Evolutionary conservation across 2,888 invertebrate genomes (phyloP).

Genomic region (Eugnorisma glareosa): DNA sequence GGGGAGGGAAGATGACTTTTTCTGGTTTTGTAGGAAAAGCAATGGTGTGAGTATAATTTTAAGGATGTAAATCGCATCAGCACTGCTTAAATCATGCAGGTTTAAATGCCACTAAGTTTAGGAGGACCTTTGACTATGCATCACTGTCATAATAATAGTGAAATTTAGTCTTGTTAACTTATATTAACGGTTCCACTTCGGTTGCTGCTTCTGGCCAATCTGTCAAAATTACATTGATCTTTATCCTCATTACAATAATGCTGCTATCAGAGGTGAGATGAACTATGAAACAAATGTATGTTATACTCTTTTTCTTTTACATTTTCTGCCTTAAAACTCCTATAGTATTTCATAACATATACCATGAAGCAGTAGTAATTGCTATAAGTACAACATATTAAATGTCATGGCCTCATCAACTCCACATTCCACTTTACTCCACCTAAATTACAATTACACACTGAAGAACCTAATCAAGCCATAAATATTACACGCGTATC

Average conservation of each 20-base stretch:
- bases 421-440: slow-evolving; percentile 21
- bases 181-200: neutral
- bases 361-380: slow-evolving; percentile 4
- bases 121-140: neutral
- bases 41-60: neutral
- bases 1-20: neutral
- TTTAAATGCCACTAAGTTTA: neutral
- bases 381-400: slow-evolving; percentile 9
- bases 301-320: neutral
- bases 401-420: slow-evolving; percentile 28
- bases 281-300: neutral
- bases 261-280: neutral
- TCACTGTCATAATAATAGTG: neutral
- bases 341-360: neutral
- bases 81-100: neutral
- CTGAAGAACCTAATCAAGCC: slow-evolving; percentile 55
- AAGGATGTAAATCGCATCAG: neutral
- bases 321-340: neutral
- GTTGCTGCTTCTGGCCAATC: neutral
- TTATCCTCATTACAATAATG: neutral
- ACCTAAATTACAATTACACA: slow-evolving; percentile 47
- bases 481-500: slow-evolving; percentile 53
- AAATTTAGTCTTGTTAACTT: neutral
- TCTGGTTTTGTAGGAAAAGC: neutral
- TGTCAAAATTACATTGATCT: neutral